phyloP scores from a whole-genome alignment of 2,113 vertebrate genomes.

The Aix galericulata region DNA sequence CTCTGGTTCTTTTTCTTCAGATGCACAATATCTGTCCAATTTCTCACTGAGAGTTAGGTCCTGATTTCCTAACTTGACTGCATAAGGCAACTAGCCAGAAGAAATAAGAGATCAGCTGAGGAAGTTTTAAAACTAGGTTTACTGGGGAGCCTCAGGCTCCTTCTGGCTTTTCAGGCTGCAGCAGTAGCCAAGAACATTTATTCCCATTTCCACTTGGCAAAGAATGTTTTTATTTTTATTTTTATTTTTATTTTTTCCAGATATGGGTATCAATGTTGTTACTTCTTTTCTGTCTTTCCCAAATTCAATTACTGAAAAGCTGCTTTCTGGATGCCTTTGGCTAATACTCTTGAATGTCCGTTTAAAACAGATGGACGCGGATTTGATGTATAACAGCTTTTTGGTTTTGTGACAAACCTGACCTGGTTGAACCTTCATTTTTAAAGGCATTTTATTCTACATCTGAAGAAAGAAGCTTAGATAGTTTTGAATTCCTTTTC shows the following conservation, averaged over 20 bases:
- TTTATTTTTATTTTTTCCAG: neutral
- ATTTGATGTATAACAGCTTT: neutral
- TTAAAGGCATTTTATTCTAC: neutral
- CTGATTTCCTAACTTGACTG: conserved; percentile 13
- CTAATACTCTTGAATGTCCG: neutral
- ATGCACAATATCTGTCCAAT: neutral
- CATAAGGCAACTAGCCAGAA: neutral
- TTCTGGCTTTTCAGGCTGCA: conserved; percentile 29
- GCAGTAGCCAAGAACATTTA: conserved; percentile 33
- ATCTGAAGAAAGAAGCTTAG: neutral
- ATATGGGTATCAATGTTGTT: neutral
- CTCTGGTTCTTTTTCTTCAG: neutral
- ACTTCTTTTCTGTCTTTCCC: neutral
- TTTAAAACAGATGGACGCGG: neutral
- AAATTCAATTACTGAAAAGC: neutral
- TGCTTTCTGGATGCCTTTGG: neutral
- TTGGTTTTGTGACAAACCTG: neutral
- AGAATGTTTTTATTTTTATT: neutral
- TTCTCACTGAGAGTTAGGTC: neutral
- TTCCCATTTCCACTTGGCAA: conserved; percentile 32
- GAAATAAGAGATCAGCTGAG: neutral
- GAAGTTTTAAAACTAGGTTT: conserved; percentile 32
- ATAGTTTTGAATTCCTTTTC: neutral
- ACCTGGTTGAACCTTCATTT: neutral
- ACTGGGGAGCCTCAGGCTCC: neutral